These are phyloP conservation scores for Ligdia adustata DNA, from an alignment of 2,888 invertebrate genomes.

Conservation along the genomic window DNA sequence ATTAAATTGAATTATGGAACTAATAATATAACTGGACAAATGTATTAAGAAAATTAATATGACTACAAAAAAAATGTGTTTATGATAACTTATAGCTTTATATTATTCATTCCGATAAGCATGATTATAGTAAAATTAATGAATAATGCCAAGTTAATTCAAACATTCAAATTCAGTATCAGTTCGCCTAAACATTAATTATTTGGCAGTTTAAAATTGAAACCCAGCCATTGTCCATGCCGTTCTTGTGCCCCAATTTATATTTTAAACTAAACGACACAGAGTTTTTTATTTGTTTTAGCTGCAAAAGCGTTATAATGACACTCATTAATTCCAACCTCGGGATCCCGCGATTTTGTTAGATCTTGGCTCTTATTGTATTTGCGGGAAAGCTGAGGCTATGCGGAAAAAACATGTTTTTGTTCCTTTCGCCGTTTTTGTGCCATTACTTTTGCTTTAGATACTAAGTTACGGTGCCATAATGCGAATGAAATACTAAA, in stretches of 20 bases:
- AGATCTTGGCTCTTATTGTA: constrained; percentile 50
- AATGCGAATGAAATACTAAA: constrained; percentile 32
- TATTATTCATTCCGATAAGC: too few relatives aligned
- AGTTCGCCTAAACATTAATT: constrained; percentile 13
- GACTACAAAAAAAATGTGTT: too few relatives aligned
- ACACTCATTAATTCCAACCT: constrained; percentile 55
- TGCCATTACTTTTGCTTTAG: constrained; percentile 30
- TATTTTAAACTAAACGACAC: constrained; percentile 36
- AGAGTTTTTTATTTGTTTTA: constrained; percentile 54
- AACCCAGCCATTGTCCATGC: constrained; percentile 30
- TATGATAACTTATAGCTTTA: too few relatives aligned
- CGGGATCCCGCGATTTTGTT: constrained; percentile 49
- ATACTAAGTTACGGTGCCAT: constrained; percentile 25
- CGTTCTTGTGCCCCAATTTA: constrained; percentile 12
- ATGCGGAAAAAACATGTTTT: constrained; percentile 41
- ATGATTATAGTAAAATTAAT: background rate
- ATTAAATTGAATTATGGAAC: too few relatives aligned
- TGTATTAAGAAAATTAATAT: too few relatives aligned
- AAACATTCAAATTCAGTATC: constrained; percentile 7
- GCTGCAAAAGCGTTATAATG: constrained; percentile 52
- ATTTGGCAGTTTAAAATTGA: constrained; percentile 25
- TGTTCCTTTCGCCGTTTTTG: constrained; percentile 28
- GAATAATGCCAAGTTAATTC: constrained; percentile 31
- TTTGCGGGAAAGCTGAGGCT: constrained; percentile 39
- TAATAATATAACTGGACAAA: too few relatives aligned